Evolutionary conservation across 30 jellyfish, hydroid and myxozoan species (phyloP).

Genomic region (Aurelia sp.): DNA sequence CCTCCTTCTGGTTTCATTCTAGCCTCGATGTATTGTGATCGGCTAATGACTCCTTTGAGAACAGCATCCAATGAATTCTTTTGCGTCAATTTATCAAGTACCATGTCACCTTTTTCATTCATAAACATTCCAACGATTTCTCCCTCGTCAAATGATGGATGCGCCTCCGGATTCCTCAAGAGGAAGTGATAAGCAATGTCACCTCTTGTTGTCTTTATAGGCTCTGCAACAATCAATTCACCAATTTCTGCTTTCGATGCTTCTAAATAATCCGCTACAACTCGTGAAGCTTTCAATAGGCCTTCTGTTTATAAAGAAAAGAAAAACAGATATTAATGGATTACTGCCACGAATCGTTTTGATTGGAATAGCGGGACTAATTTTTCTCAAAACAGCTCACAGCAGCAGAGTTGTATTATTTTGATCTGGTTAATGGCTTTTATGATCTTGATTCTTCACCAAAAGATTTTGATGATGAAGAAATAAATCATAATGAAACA

Average conservation of each 20-base stretch:
- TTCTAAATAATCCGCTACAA: conserved; percentile 74
- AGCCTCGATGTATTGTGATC: conserved; percentile 86
- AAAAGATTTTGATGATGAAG: too few relatives aligned
- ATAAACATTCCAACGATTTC: conserved; percentile 74
- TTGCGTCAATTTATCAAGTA: conserved; percentile 63
- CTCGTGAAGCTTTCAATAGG: conserved; percentile 49
- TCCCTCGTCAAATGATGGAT: conserved; percentile 59
- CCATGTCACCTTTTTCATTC: conserved; percentile 40
- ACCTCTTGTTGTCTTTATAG: conserved; percentile 70
- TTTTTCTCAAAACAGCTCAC: too few relatives aligned
- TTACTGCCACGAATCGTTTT: too few relatives aligned
- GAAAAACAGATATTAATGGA: not conserved
- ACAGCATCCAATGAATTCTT: conserved; percentile 61
- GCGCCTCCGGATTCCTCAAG: conserved; percentile 69
- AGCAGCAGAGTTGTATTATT: too few relatives aligned
- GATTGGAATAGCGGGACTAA: too few relatives aligned
- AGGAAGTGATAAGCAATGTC: conserved; percentile 92
- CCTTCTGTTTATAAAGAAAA: conserved; percentile 12
- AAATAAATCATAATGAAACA: too few relatives aligned
- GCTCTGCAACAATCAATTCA: conserved; percentile 60
- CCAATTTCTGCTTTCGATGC: conserved; percentile 80
- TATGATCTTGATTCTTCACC: too few relatives aligned
- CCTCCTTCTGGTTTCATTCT: conserved; percentile 67
- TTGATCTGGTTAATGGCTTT: too few relatives aligned
- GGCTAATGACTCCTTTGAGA: conserved; percentile 82